Conservation (phyloP, 2,888 invertebrate species). For the Drosophila hamatofila region DNA sequence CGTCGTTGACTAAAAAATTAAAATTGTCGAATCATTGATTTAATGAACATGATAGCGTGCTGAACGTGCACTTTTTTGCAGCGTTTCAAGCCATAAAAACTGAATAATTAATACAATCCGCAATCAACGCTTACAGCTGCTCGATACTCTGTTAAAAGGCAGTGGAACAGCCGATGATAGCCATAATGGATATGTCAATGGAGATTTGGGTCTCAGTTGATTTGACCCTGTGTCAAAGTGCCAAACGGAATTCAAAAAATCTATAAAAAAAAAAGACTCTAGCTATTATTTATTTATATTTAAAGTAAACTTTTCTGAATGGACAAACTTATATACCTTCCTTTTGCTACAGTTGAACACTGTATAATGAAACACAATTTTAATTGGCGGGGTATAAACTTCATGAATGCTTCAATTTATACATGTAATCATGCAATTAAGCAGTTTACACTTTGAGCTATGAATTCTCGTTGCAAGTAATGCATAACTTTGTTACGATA, state of each 20-base stretch:
- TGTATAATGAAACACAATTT: slow-evolving; percentile 18
- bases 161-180: too few species aligned
- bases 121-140: neutral
- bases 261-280: neutral
- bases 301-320: neutral
- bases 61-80: slow-evolving; percentile 24
- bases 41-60: slow-evolving; percentile 49
- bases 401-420: slow-evolving; percentile 37
- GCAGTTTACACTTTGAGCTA: slow-evolving; percentile 41
- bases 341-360: neutral
- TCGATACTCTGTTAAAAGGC: neutral
- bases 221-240: neutral
- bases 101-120: slow-evolving; percentile 14
- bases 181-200: neutral
- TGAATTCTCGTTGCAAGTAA: neutral
- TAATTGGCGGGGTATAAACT: slow-evolving; percentile 43
- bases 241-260: neutral
- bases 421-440: slow-evolving; percentile 51
- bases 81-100: slow-evolving; percentile 10
- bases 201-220: neutral
- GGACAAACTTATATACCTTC: neutral
- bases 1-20: slow-evolving; percentile 42
- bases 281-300: neutral
- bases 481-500: neutral
- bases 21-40: slow-evolving; percentile 61